Base-by-base conservation (phyloP, 2,797 vertebrate genomes). In the Menidia menidia region DNA sequence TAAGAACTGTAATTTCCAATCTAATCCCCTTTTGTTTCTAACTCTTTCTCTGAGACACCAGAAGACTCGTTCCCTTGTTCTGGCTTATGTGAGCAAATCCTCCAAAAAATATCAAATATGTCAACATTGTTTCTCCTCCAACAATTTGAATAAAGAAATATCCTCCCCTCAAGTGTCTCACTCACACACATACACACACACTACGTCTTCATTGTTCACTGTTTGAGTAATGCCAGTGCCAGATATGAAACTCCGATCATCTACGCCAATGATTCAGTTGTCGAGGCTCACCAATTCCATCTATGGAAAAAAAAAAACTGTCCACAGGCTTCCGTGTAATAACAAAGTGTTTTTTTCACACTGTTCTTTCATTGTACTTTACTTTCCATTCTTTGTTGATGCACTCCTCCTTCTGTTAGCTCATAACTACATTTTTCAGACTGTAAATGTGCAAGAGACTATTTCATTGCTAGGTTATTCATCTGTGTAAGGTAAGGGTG, bases 201-300 rank as follows among this genome's bases (percentile, higher is more conserved):
- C 58, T 33, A 45, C 9, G 35, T 62, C 52, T 50, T 41, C 43
- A 45, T 30, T 3, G 25, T 8, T 16, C 13, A 4, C 48, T 71
- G 82, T 87, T 90, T 86, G 83, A 89, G 87, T 86, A 81, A 65
- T 52, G 59, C 13, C 9, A 54, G 55, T 33, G 11, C 58, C 18
- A 57, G 65, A 81, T 84, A 90, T 89, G 82, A 86, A 87, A 82
- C 50, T 56, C 78, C 76, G 83, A 79, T 88, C 78, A 87, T 87
- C 79, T 79, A 85, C 82, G 65, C 67, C 74, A 78, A 33, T 45
- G 78, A 81, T 78, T 82, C 71, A 31, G 64, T 71, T 77, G 58
- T 70, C 78, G 78, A 69, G 88, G 63, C 76, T 68, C 69, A 13
- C 78, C 90, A 89, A 92, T 80, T 75, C 75, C 68, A 64, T 81